Percentiles rank a stretch among this genome's conserved stretches.
Evolutionary conservation across 2,113 vertebrate genomes (phyloP).

Genomic region (Promerops cafer): DNA sequence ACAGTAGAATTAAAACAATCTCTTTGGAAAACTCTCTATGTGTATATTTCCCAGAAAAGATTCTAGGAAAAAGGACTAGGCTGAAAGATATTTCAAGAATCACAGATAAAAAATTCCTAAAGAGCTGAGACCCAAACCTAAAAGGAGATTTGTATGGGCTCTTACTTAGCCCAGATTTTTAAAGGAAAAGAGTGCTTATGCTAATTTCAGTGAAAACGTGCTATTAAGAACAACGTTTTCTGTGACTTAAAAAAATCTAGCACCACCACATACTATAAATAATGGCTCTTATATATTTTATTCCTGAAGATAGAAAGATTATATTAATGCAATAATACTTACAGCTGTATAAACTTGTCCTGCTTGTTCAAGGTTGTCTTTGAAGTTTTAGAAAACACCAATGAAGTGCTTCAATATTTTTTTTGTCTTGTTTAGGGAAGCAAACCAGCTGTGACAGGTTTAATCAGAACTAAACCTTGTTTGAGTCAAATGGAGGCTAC

Average conservation of each 20-base stretch:
- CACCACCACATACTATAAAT: not conserved
- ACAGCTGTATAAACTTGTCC: not conserved
- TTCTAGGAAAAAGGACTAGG: not conserved
- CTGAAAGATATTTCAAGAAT: not conserved
- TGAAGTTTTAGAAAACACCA: constrained; percentile 35
- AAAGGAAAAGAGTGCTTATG: not conserved
- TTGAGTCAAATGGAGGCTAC: constrained; percentile 2
- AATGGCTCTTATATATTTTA: not conserved
- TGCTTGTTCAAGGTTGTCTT: constrained; percentile 29
- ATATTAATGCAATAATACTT: constrained; percentile 37
- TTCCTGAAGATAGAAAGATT: constrained; percentile 58
- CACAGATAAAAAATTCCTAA: not conserved
- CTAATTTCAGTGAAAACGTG: not conserved
- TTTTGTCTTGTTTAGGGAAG: constrained; percentile 43
- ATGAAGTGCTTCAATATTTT: not conserved
- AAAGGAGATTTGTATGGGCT: not conserved
- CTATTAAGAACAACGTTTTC: not conserved
- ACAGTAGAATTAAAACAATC: not conserved
- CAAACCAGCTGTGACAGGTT: not conserved
- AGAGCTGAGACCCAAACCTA: not conserved
- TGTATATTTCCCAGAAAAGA: not conserved
- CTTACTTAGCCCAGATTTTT: not conserved
- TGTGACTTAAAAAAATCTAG: not conserved
- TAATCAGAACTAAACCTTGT: not conserved
- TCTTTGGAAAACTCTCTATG: not conserved